Conservation (phyloP, 2,113 vertebrate species). For the Leptodactylus fuscus region DNA sequence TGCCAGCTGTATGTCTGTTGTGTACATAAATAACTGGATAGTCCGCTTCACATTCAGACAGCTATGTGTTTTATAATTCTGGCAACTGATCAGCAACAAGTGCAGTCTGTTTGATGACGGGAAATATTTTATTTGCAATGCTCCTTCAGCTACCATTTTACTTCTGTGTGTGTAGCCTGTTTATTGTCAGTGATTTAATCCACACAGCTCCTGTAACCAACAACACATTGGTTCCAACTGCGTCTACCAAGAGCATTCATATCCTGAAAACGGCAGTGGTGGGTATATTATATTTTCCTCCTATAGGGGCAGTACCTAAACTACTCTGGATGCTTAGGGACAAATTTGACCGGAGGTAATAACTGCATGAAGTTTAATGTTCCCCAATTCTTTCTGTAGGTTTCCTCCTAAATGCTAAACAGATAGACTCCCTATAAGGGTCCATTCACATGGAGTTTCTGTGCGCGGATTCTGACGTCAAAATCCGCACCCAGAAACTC, state of each 20-base stretch:
- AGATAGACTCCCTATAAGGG: too few relatives aligned
- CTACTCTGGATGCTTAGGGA: too few relatives aligned
- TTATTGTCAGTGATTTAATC: not conserved
- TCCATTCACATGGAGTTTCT: too few relatives aligned
- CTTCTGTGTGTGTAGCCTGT: not conserved
- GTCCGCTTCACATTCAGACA: not conserved
- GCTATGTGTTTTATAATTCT: not conserved
- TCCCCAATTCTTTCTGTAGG: too few relatives aligned
- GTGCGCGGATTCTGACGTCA: too few relatives aligned
- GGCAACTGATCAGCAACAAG: not conserved
- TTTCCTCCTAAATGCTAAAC: too few relatives aligned
- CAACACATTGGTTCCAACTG: slow-evolving; percentile 16
- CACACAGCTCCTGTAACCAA: slow-evolving; percentile 8
- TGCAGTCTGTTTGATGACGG: not conserved
- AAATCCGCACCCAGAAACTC: too few relatives aligned
- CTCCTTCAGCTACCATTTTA: not conserved
- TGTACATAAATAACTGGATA: slow-evolving; percentile 18
- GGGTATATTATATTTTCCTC: not conserved
- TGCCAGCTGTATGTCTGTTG: not conserved
- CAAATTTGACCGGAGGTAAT: too few relatives aligned
- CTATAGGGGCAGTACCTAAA: not conserved
- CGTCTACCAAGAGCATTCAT: not conserved
- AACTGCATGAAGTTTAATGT: too few relatives aligned
- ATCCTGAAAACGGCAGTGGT: not conserved
- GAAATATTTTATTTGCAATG: not conserved